Base-by-base conservation (phyloP, 2,113 vertebrate genomes). In the Picathartes gymnocephalus region DNA sequence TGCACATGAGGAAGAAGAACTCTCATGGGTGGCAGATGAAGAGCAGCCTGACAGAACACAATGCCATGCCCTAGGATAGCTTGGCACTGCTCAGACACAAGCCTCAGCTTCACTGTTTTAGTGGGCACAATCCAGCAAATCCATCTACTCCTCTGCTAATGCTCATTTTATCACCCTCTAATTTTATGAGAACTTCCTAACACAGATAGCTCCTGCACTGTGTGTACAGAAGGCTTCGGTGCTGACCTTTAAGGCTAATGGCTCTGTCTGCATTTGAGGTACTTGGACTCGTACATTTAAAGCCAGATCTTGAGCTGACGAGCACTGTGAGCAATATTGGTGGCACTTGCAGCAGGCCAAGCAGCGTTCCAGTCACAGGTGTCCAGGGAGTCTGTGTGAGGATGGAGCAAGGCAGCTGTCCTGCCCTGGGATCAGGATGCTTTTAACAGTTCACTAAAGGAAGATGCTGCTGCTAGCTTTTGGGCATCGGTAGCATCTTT, bases 191-290 rank as follows among this genome's bases (percentile, higher is more conserved):
- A 74, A 2, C 70, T 71, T 81, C 82, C 84, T 85, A 74, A 92
- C 39, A 87, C 73, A 81, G 65, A 66, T 19, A 86, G 47, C 44
- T 33, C 54, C 65, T 72, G 27, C n/a, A n/a, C 25, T 35, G 8
- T 37, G 56, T 58, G 24, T 70, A 47, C 2, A 3, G 33, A 70
- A 78, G 44, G 42, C 48, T 92, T 85, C 78, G 57, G 28, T 28
- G 35, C 44, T 91, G 84, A 93, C 81, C 78, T 94, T 95, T 91
- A 81, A 79, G 88, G 57, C 57, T 92, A 89, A 91, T 51, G 44
- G 51, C 65, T 92, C 70, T 89, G 45, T 85, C 93, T 85, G 74
- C 70, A 53, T 79, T 72, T 78, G 40, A 94, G 61, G 53, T 31
- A 44, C 66, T 77, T 86, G 54, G n/a, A 73, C 15, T 56, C 18